phyloP scores from a whole-genome alignment of 2,113 vertebrate species.

The Melospiza melodia region DNA sequence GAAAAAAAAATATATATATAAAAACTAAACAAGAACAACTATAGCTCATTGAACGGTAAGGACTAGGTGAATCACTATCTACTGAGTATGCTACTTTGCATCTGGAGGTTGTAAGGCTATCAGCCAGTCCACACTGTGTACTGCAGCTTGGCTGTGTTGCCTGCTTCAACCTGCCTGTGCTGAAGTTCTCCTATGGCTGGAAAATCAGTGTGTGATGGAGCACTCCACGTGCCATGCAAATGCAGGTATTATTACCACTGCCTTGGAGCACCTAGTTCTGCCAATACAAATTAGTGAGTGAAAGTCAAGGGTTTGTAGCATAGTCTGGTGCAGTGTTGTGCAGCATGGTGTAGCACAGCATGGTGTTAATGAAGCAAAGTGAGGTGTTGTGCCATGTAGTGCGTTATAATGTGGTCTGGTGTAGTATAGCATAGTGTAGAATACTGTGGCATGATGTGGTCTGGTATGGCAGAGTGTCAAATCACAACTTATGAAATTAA shows the following conservation, averaged over 20 bases:
- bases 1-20: too few relatives aligned
- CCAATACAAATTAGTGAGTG: neutral
- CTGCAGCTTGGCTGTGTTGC: neutral
- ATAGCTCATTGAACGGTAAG: neutral
- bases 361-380: neutral
- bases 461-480: neutral
- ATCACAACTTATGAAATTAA: neutral
- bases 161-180: neutral
- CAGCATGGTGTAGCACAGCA: rapidly evolving
- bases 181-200: neutral
- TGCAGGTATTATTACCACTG: rapidly evolving
- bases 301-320: neutral
- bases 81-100: neutral
- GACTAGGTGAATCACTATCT: neutral
- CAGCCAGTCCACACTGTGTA: neutral
- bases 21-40: neutral
- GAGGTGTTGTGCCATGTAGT: too few relatives aligned
- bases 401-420: rapidly evolving
- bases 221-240: rapidly evolving
- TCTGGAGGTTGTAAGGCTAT: neutral
- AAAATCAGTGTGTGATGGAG: neutral
- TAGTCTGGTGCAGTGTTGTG: rapidly evolving
- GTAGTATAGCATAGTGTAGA: rapidly evolving
- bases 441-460: neutral
- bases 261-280: neutral